These are phyloP conservation scores for Muscicapa adusta DNA, from an alignment of 2,113 vertebrate species.

Conservation along the genomic window DNA sequence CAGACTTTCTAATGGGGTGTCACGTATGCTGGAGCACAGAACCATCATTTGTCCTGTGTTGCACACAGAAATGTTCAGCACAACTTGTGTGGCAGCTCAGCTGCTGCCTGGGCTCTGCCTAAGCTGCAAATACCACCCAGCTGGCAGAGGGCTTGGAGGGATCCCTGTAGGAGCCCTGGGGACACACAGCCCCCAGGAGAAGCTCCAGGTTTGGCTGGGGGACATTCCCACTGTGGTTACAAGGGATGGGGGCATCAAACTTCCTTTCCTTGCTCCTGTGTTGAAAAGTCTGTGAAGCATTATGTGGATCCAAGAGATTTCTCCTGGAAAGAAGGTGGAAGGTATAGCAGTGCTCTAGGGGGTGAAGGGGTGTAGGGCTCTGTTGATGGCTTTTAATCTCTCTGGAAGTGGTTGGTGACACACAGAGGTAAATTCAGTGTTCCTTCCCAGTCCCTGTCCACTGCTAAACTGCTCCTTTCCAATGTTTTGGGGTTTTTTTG, in stretches of 20 bases:
- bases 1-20: neutral
- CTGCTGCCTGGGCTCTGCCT: neutral
- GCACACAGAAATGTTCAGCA: neutral
- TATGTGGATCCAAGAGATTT: neutral
- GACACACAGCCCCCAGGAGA: neutral
- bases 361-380: fast-evolving
- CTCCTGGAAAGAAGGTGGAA: neutral
- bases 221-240: fast-evolving
- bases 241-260: fast-evolving
- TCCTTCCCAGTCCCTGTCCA: neutral
- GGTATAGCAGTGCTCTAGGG: fast-evolving
- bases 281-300: fast-evolving
- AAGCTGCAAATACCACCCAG: neutral
- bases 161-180: neutral
- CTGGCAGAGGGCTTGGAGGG: neutral
- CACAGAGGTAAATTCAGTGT: neutral
- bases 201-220: neutral
- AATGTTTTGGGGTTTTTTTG: neutral
- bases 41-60: neutral
- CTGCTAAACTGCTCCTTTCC: neutral
- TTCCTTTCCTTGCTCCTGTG: fast-evolving
- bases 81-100: neutral
- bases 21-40: neutral
- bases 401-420: neutral
- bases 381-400: neutral